These are phyloP conservation scores for Arbacia lixula DNA, from an alignment of 53 echinoderm and acorn worm species.

Conservation along the genomic window DNA sequence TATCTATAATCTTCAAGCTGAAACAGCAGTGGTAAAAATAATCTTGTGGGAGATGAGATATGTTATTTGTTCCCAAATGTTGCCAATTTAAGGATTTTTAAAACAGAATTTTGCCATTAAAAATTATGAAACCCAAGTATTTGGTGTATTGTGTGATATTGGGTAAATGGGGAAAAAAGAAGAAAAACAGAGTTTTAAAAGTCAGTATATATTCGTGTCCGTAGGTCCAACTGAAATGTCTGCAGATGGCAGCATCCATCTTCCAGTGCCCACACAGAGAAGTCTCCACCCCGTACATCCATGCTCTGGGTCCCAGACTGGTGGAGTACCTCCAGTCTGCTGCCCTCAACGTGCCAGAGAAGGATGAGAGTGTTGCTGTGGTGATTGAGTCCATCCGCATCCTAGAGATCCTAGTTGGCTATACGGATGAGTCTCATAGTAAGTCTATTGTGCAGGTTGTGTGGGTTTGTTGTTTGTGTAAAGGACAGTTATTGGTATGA, in stretches of 20 bases:
- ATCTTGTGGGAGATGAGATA: no score
- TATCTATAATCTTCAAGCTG: no score
- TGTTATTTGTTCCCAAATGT: no score
- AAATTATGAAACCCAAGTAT: no score
- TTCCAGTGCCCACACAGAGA: conserved; percentile 92
- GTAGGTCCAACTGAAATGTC: conserved; percentile 91
- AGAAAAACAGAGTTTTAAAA: no score
- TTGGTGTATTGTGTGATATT: no score
- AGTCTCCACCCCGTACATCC: conserved; percentile 93
- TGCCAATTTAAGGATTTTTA: no score
- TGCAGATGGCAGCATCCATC: conserved; percentile 88
- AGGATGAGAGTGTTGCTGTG: conserved; percentile 78
- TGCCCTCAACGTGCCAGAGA: conserved; percentile 77
- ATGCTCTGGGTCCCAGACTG: conserved; percentile 86
- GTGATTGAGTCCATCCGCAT: conserved; percentile 87
- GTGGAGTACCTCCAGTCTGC: conserved; percentile 89
- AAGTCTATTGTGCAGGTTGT: conserved; percentile 52
- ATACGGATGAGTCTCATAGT: conserved; percentile 94
- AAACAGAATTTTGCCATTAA: no score
- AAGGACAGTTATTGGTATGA: no score
- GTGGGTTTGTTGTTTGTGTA: not conserved
- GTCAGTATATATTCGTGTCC: no score
- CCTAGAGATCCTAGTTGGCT: conserved; percentile 85
- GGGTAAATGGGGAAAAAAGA: no score
- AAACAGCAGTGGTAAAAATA: no score